Evolutionary conservation across 2,797 vertebrate genomes (phyloP).

Genomic region (Loris lydekkerianus): DNA sequence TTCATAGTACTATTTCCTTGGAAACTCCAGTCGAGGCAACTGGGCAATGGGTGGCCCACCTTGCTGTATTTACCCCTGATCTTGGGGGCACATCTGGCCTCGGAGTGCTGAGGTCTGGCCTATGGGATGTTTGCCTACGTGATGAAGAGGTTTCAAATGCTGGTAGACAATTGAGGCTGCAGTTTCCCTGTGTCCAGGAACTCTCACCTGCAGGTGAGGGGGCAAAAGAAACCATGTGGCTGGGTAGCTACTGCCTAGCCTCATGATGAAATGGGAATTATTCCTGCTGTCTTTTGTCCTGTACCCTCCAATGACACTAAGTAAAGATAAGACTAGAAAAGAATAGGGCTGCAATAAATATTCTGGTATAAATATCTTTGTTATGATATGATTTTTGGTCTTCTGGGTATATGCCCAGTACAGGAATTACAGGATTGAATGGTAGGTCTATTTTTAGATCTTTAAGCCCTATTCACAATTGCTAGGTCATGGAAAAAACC

Average conservation of each 20-base stretch:
- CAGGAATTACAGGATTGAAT: no score
- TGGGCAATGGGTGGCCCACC: neutral
- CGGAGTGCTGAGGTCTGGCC: neutral
- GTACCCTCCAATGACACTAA: neutral
- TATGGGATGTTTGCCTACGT: no score
- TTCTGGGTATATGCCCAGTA: no score
- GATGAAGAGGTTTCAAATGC: neutral
- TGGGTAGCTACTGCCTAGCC: neutral
- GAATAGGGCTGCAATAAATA: neutral
- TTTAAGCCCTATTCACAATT: no score
- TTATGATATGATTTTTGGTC: no score
- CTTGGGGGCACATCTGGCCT: neutral
- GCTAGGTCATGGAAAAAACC: no score
- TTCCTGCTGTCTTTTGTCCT: neutral
- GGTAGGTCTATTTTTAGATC: no score
- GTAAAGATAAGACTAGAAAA: neutral
- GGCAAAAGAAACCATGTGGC: neutral
- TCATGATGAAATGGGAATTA: rapidly evolving
- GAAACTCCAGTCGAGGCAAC: neutral
- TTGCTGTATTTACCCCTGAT: neutral
- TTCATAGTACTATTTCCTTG: neutral
- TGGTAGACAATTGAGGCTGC: neutral
- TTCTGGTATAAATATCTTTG: no score
- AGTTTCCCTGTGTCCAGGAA: neutral
- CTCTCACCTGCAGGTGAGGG: neutral